These are phyloP conservation scores for Pseudoatta argentina DNA, from an alignment of 1,140 invertebrate genomes.

Conservation along the genomic window DNA sequence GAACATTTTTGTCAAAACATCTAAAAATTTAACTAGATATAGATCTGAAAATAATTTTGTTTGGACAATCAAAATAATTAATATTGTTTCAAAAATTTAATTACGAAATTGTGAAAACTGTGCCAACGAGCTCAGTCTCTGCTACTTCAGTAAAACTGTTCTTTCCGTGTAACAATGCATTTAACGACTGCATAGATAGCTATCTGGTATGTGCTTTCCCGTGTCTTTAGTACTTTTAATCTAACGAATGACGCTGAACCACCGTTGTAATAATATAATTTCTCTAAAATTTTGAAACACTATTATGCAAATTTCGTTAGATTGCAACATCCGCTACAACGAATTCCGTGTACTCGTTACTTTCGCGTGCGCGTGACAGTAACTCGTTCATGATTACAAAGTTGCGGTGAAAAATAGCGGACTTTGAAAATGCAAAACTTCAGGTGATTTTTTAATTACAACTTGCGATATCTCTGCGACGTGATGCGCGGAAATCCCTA, in stretches of 20 bases:
- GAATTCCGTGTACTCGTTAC: background rate
- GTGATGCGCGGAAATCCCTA: background rate
- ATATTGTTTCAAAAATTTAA: no score
- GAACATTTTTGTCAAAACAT: no score
- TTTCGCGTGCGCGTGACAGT: conserved; percentile 27
- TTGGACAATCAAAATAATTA: no score
- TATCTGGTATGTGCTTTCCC: background rate
- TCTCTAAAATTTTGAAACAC: conserved; percentile 32
- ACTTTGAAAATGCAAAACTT: conserved; percentile 25
- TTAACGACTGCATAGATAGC: background rate
- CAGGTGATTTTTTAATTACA: conserved; percentile 44
- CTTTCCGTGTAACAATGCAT: background rate
- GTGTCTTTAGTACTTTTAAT: background rate
- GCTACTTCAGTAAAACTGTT: no score
- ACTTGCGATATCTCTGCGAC: background rate
- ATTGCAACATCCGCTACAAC: conserved; percentile 17
- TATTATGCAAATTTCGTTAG: conserved; percentile 37
- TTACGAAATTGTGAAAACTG: no score
- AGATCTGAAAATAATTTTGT: no score
- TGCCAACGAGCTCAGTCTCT: no score
- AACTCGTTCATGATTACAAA: conserved; percentile 45
- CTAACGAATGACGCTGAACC: conserved; percentile 3
- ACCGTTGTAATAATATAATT: conserved; percentile 12
- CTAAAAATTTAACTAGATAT: no score
- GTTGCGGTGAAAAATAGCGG: conserved; percentile 37